Conservation (phyloP, 2,113 vertebrate species). For the Setophaga petechia region DNA sequence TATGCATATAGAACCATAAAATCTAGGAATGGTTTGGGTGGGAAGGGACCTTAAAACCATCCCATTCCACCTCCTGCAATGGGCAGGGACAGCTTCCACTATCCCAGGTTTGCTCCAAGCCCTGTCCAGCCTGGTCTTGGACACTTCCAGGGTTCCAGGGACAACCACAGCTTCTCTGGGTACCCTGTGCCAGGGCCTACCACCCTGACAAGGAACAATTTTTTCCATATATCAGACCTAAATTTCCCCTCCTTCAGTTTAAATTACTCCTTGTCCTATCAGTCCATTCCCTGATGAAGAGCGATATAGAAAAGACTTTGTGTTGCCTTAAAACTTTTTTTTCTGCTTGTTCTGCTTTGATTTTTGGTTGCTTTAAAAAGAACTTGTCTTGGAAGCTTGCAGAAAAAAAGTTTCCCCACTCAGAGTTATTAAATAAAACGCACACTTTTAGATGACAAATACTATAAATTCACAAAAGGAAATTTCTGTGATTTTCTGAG, state of each 20-base stretch:
- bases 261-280: not conserved
- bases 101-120: rapidly evolving
- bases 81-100: not conserved
- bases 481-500: not conserved
- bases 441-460: not conserved
- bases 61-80: rapidly evolving
- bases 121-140: rapidly evolving
- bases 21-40: not conserved
- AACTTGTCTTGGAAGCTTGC: not conserved
- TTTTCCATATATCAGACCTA: not conserved
- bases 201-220: not conserved
- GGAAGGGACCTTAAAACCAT: not conserved
- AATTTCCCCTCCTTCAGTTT: not conserved
- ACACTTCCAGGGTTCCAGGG: not conserved
- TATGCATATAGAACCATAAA: not conserved
- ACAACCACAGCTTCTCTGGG: not conserved
- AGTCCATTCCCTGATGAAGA: not conserved
- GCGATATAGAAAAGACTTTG: not conserved
- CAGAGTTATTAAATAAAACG: not conserved
- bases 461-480: not conserved
- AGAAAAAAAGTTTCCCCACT: not conserved
- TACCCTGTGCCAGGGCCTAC: rapidly evolving
- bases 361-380: not conserved
- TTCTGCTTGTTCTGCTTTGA: not conserved
- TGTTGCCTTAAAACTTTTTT: not conserved